These are phyloP conservation scores for Troides aeacus DNA, from an alignment of 2,888 invertebrate species.

Conservation along the genomic window DNA sequence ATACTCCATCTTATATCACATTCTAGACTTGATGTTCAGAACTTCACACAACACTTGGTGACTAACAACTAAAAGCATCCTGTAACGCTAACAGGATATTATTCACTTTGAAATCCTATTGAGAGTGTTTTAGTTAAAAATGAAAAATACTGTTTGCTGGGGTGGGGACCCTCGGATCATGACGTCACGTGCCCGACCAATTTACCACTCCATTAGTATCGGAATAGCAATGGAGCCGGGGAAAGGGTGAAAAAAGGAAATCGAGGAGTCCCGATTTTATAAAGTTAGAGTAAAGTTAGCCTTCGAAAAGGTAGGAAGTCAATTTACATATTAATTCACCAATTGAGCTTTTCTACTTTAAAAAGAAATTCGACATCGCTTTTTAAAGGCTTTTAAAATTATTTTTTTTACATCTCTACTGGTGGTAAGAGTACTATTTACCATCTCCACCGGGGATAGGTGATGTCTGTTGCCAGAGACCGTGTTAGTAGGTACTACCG, in stretches of 20 bases:
- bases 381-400: too few relatives aligned
- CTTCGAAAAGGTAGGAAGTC: slow-evolving; percentile 11
- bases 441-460: too few relatives aligned
- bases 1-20: too few relatives aligned
- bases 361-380: background rate
- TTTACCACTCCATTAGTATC: slow-evolving; percentile 71
- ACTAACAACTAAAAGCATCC: too few relatives aligned
- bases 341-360: slow-evolving; percentile 8
- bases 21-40: too few relatives aligned
- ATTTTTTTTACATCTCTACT: too few relatives aligned
- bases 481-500: too few relatives aligned
- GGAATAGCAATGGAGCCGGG: slow-evolving; percentile 31
- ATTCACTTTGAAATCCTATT: slow-evolving; percentile 10
- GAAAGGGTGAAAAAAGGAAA: slow-evolving; percentile 29
- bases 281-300: slow-evolving; percentile 22
- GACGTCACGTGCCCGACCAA: slow-evolving; percentile 65
- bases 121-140: slow-evolving; percentile 20
- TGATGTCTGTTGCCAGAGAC: too few relatives aligned
- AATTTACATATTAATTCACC: slow-evolving; percentile 25
- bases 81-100: slow-evolving; percentile 1
- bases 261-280: slow-evolving; percentile 11
- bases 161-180: slow-evolving; percentile 38
- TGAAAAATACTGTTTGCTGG: slow-evolving; percentile 15
- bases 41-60: too few relatives aligned
- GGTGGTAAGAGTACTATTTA: too few relatives aligned